Conservation (phyloP, 2,797 vertebrate species). For the Onychomys leucogaster region DNA sequence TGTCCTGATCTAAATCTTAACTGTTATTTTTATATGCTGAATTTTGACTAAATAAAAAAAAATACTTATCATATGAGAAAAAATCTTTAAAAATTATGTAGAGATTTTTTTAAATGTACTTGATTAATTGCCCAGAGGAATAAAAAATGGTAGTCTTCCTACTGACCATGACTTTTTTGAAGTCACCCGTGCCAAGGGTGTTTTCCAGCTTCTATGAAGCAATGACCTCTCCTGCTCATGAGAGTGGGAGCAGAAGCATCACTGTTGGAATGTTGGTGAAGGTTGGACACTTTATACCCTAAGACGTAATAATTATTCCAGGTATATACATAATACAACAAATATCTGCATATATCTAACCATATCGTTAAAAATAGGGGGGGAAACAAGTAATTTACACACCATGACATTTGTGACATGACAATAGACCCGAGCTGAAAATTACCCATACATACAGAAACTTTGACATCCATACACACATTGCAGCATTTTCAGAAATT, state of each 20-base stretch:
- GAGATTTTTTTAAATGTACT: slow-evolving; percentile 27
- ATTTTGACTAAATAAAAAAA: slow-evolving; percentile 32
- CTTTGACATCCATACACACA: background rate
- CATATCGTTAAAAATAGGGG: background rate
- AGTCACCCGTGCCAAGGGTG: background rate
- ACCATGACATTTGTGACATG: background rate
- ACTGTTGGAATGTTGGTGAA: background rate
- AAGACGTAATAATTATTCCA: background rate
- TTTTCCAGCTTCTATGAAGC: background rate
- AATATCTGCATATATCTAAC: background rate
- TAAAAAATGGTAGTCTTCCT: background rate
- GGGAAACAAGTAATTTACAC: background rate
- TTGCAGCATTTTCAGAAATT: background rate
- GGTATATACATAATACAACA: background rate
- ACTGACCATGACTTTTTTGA: background rate
- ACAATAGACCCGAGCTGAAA: background rate
- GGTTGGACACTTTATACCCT: background rate
- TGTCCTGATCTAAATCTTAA: background rate
- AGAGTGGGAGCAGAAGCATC: background rate
- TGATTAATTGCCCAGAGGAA: slow-evolving; percentile 25
- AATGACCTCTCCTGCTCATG: background rate
- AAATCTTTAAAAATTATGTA: slow-evolving; percentile 28
- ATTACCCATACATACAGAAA: background rate
- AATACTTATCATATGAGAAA: background rate
- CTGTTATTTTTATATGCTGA: background rate